Base-by-base conservation (phyloP, 2,113 vertebrate genomes). In the Pagrus major region DNA sequence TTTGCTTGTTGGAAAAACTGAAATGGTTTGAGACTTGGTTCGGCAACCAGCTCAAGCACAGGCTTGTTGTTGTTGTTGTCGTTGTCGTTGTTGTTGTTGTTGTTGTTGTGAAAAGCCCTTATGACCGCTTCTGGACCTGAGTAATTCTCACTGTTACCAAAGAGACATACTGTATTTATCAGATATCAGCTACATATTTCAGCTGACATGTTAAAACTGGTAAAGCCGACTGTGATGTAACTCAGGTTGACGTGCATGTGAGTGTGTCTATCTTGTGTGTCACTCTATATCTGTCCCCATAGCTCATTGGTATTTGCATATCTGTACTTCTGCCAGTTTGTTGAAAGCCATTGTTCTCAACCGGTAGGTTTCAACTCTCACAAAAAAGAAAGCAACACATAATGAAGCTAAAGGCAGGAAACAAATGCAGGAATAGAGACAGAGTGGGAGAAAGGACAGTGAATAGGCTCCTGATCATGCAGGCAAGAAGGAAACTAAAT, bases 371-470 rank as follows among this genome's bases (percentile, higher is more conserved):
- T 76, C 6, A 49, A 14, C 21, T 60, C 23, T 61, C 52, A 66
- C 11, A 47, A 55, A 15, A 14, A 60, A 37, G 3, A 10, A 41
- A 18, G 37, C 49, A 47, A 20, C 1, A 23, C 15, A 9, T 6
- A 9, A 44, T 29, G 23, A 71, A 33, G 20, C 25, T 2, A 69
- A 55, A 3, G 3, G 4, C 42, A 37, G 76, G 71, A 79, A 85
- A 31, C 39, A 65, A 14, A 72, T 79, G 51, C 68, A 37, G 42
- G 23, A 23, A 37, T 44, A 63, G 44, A 85, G 18, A 64, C 4
- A 33, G 11, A 54, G 47, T 9, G 14, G 8, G 58, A 49, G 15
- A 51, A 74, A 59, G 65, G 23, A 51, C n/a, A 61, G 42, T 33
- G 4, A 65, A 25, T 18, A 41, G 27, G 66, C 42, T 69, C 47